Base-by-base conservation (phyloP, 1,140 invertebrate genomes). In the Calephelis nemesis region DNA sequence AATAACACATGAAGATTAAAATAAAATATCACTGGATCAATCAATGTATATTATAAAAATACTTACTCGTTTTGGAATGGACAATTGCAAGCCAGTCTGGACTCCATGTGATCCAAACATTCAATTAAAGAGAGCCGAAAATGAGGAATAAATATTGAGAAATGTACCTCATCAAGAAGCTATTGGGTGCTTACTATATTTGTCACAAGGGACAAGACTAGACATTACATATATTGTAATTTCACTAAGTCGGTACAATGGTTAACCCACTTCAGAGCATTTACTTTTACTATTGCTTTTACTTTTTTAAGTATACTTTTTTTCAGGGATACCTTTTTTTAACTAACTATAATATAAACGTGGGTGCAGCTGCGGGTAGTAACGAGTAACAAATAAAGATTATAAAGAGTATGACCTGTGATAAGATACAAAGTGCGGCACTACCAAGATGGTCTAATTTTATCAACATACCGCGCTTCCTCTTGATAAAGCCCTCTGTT, bases 351-450 rank as follows among this genome's bases (percentile, higher is more conserved):
- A 19, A 19, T 19, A 19, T 19, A 19, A 19, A 19, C 19, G 3
- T 19, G 19, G 19, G 19, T 19, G 19, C 19, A 19, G 19, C 19
- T 19, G 19, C 19, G 19, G 19, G 19, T 19, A 19, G 3, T 3
- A 19, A 19, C 19, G 49, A 77, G 71, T 70, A 79, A 81, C 81
- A 76, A 75, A 78, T 74, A 76, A 76, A 74, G 71, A 81, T 74
- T 79, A 72, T 62, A 71, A 71, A 52, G 71, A 67, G 72, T 70
- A 63, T 77, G 85, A 84, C 79, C 80, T 72, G 13, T 71, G 85
- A 88, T 87, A 86, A 84, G 60, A 68, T 63, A 84, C 73, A 83
- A 84, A 85, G 77, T 79, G 74, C 75, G 74, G 78, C 70, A 75
- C 54, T 67, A 52, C 62, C 64, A 58, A 74, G 71, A 70, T 64